Conservation (phyloP, 2,888 invertebrate genomes). For the Torymus aiolomorphi region DNA sequence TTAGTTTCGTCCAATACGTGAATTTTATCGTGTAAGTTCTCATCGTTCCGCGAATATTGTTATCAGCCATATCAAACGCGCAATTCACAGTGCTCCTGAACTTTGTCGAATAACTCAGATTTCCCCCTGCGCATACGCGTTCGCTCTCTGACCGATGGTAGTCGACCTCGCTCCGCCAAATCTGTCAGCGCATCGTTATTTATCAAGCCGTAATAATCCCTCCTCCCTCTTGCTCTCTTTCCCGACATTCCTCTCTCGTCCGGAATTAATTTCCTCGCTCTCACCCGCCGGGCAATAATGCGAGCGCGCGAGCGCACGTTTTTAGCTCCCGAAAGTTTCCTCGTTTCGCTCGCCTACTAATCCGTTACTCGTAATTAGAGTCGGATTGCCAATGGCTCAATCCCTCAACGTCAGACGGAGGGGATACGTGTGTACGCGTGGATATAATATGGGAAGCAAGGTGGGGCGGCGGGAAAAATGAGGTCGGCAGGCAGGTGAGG, state of each 20-base stretch:
- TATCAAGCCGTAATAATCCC: constrained; percentile 18
- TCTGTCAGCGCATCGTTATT: constrained; percentile 47
- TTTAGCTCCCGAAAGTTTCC: not conserved
- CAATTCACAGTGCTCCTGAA: too few relatives aligned
- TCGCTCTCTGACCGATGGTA: too few relatives aligned
- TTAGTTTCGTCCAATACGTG: too few relatives aligned
- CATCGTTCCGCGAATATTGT: too few relatives aligned
- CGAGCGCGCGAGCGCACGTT: not conserved
- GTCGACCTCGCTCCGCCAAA: too few relatives aligned
- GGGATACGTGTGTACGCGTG: not conserved
- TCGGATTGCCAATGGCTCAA: constrained; percentile 75
- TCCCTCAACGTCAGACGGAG: constrained; percentile 71
- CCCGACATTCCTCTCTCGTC: not conserved
- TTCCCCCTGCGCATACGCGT: too few relatives aligned
- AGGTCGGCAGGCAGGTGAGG: too few relatives aligned
- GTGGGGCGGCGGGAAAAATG: not conserved
- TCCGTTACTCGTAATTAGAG: constrained; percentile 75
- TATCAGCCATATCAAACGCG: too few relatives aligned
- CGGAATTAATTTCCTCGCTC: constrained; percentile 71
- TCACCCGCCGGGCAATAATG: constrained; percentile 49
- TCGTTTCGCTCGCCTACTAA: constrained; percentile 65
- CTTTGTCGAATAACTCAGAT: too few relatives aligned
- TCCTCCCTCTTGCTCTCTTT: not conserved
- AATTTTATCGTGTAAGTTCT: too few relatives aligned
- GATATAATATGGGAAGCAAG: not conserved